Percentiles rank a stretch among this genome's conserved stretches.
Evolutionary conservation across 2,797 vertebrate genomes (phyloP).

Genomic region (Macropodus opercularis): DNA sequence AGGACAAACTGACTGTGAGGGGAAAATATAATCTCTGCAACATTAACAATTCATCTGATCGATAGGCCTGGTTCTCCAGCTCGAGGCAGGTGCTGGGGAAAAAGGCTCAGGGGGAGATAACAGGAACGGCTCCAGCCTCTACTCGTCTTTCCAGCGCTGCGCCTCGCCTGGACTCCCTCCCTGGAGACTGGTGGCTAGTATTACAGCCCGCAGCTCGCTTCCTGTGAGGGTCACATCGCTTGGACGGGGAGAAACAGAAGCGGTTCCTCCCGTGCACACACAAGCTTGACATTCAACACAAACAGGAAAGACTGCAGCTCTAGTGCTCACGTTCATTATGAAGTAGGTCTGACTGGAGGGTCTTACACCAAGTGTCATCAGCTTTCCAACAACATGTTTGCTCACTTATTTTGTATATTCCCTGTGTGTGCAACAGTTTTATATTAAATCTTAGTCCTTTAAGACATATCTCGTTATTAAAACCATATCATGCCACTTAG

Average conservation of each 20-base stretch:
- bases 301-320: conserved; percentile 44
- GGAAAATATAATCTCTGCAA: conserved; percentile 18
- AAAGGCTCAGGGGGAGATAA: conserved; percentile 28
- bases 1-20: not conserved
- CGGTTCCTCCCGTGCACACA: conserved; percentile 22
- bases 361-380: conserved; percentile 58
- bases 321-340: conserved; percentile 27
- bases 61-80: conserved; percentile 37
- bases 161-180: conserved; percentile 35
- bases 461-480: conserved; percentile 8
- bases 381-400: conserved; percentile 19
- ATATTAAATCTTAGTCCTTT: not conserved
- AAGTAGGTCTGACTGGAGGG: conserved; percentile 26
- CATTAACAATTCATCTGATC: conserved; percentile 37
- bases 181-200: conserved; percentile 52
- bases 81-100: conserved; percentile 31
- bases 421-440: not conserved
- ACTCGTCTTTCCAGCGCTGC: conserved; percentile 46
- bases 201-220: conserved; percentile 67
- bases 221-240: conserved; percentile 69
- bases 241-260: conserved; percentile 56
- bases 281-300: conserved; percentile 42
- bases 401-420: conserved; percentile 7
- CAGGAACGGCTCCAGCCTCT: conserved; percentile 44
- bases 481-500: not conserved